These are phyloP conservation scores for Falco biarmicus DNA, from an alignment of 2,797 vertebrate species.

Conservation along the genomic window DNA sequence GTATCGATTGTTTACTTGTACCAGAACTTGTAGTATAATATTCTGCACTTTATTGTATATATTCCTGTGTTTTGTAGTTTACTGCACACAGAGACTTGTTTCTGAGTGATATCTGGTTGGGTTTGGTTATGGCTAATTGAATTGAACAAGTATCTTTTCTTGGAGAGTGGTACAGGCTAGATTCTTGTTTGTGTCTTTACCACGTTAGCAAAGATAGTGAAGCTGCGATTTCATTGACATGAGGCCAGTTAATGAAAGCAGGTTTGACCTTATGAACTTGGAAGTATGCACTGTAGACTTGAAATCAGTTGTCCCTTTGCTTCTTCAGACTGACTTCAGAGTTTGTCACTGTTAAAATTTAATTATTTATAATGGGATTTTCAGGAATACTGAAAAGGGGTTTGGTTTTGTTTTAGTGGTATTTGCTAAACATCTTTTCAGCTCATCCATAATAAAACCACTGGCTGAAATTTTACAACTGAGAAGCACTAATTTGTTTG, in stretches of 20 bases:
- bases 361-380: slow-evolving; percentile 46
- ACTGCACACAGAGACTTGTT: neutral
- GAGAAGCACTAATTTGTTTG: slow-evolving; percentile 22
- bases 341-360: neutral
- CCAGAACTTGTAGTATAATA: neutral
- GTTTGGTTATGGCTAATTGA: neutral
- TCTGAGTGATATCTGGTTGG: neutral
- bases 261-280: slow-evolving; percentile 21
- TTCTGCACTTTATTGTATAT: neutral
- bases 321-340: neutral
- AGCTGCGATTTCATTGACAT: neutral
- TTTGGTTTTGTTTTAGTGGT: slow-evolving; percentile 1
- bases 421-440: slow-evolving; percentile 9
- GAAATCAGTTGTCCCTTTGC: slow-evolving; percentile 26
- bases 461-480: neutral
- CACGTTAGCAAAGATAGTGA: neutral
- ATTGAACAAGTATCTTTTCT: neutral
- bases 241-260: neutral
- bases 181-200: neutral
- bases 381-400: neutral
- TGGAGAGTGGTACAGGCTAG: neutral
- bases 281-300: neutral
- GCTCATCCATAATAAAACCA: neutral
- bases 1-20: neutral
- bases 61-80: neutral